These are phyloP conservation scores for Geococcyx californianus DNA, from an alignment of 2,113 vertebrate genomes.

Conservation along the genomic window DNA sequence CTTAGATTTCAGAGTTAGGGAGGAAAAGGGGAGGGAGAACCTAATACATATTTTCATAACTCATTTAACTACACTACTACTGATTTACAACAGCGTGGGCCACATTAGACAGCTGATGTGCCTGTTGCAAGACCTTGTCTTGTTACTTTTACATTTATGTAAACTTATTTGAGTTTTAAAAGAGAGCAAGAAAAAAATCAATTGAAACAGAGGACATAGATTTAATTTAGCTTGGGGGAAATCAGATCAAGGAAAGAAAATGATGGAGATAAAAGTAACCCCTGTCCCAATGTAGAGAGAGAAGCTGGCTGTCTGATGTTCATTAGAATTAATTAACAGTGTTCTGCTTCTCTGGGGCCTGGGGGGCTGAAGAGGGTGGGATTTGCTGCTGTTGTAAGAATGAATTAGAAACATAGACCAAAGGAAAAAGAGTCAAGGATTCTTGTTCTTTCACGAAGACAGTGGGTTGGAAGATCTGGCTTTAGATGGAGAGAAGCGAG, in stretches of 20 bases:
- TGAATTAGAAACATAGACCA: not conserved
- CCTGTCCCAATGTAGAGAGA: not conserved
- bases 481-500: not conserved
- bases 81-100: not conserved
- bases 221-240: conserved; percentile 64
- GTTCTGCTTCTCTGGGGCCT: not conserved
- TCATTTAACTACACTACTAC: not conserved
- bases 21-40: not conserved
- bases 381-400: not conserved
- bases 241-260: conserved; percentile 60
- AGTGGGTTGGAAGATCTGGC: not conserved
- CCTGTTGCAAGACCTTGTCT: conserved; percentile 4
- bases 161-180: conserved; percentile 56
- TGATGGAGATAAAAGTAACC: conserved; percentile 61
- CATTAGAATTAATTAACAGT: conserved; percentile 66
- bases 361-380: not conserved
- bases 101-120: not conserved
- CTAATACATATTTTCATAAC: no score
- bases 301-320: not conserved
- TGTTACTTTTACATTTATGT: conserved; percentile 46
- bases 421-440: not conserved
- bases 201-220: conserved; percentile 56
- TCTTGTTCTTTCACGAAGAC: not conserved
- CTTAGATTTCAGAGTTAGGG: not conserved
- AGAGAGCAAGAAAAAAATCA: conserved; percentile 54